phyloP scores from a whole-genome alignment of 2,888 invertebrate genomes.

The Dugesia japonica region DNA sequence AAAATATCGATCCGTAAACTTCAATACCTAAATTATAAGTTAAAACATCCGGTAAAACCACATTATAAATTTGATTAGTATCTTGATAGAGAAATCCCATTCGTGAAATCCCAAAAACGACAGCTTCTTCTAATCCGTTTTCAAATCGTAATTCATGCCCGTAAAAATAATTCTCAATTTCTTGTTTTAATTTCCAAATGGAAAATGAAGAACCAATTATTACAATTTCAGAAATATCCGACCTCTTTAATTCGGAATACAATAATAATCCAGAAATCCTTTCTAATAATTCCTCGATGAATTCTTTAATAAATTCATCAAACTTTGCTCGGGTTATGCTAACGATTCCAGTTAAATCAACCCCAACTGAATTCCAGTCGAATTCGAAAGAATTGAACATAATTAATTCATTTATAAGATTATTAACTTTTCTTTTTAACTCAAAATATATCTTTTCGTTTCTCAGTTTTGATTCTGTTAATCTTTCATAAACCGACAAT shows the following conservation, averaged over 20 bases:
- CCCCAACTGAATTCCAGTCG: not conserved
- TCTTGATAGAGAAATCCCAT: not conserved
- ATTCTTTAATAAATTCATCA: not conserved
- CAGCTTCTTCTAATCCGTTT: not conserved
- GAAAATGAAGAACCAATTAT: not conserved
- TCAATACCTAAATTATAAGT: not conserved
- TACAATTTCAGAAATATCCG: not conserved
- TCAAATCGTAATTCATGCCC: not conserved
- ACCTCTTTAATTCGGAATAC: not conserved
- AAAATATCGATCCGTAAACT: not conserved
- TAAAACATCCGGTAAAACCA: not conserved
- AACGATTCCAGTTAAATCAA: not conserved
- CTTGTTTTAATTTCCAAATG: not conserved
- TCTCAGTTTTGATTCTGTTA: not conserved
- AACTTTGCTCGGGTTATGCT: not conserved
- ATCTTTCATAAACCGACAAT: not conserved
- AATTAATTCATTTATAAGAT: not conserved
- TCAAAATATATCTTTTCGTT: not conserved
- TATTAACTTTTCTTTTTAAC: not conserved
- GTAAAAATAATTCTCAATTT: not conserved
- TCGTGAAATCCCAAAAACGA: not conserved
- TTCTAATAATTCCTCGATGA: not conserved
- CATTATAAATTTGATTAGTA: not conserved
- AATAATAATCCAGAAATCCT: not conserved
- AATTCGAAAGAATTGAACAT: not conserved